A percentile compares a stretch with the other conserved stretches of the same genome.
Conservation (phyloP, 1,140 invertebrate genomes). For the Thaumatotibia leucotreta region DNA sequence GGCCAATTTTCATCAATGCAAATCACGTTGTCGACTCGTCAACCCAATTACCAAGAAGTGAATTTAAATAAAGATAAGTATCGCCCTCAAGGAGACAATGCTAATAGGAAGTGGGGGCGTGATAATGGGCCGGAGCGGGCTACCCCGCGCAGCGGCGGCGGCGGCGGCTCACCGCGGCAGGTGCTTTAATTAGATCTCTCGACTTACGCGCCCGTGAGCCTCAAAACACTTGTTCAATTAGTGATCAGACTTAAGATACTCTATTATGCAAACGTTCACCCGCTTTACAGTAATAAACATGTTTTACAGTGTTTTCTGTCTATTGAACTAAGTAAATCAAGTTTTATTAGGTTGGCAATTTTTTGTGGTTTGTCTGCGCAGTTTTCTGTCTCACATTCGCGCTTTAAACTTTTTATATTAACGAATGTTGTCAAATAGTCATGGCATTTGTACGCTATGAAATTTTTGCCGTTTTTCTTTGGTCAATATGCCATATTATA, state of each 20-base stretch:
- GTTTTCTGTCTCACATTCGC: too few species aligned
- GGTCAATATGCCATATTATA: too few species aligned
- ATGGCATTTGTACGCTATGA: too few species aligned
- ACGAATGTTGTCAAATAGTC: too few species aligned
- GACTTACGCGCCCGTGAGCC: constrained; percentile 64
- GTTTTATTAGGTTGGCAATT: neutral
- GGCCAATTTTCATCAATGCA: constrained; percentile 75
- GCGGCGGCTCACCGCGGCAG: constrained; percentile 56
- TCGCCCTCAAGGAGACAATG: constrained; percentile 74
- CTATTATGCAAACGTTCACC: constrained; percentile 56
- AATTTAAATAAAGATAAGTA: constrained; percentile 77
- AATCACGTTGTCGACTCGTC: constrained; percentile 76
- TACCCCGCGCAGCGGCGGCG: constrained; percentile 22
- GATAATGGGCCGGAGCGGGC: constrained; percentile 69
- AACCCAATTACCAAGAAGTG: constrained; percentile 76
- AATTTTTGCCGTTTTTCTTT: too few species aligned
- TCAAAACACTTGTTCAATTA: constrained; percentile 74
- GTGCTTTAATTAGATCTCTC: constrained; percentile 73
- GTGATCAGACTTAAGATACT: constrained; percentile 63
- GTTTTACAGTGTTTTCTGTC: constrained; percentile 12
- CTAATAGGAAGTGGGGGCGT: constrained; percentile 70
- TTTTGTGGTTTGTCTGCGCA: neutral
- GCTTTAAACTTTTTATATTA: too few species aligned
- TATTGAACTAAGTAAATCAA: neutral
- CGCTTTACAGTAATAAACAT: constrained; percentile 15